Evolutionary conservation across 2,888 invertebrate genomes (phyloP).

Genomic region (Galerucella calmariensis): DNA sequence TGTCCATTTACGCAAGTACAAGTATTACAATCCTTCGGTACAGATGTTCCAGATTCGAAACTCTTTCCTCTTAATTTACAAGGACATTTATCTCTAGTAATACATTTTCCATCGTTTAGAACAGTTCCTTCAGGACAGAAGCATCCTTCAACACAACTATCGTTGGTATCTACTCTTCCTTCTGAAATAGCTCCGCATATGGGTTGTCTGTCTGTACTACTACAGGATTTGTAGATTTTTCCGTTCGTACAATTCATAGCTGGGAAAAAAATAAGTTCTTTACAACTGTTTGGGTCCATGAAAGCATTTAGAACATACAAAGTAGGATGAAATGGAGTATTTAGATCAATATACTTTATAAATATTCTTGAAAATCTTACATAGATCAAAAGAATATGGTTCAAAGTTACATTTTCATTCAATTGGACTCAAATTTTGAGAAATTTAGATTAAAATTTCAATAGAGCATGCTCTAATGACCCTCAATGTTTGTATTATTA

Average conservation of each 20-base stretch:
- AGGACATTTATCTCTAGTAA: constrained; percentile 79
- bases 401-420: too few species aligned
- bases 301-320: too few species aligned
- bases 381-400: too few species aligned
- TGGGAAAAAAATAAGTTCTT: constrained; percentile 60
- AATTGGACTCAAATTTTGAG: too few species aligned
- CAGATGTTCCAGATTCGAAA: constrained; percentile 76
- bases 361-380: too few species aligned
- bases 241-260: constrained; percentile 83
- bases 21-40: constrained; percentile 86
- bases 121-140: constrained; percentile 85
- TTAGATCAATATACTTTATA: too few species aligned
- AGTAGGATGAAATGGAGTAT: too few species aligned
- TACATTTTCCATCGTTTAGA: constrained; percentile 80
- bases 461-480: too few species aligned
- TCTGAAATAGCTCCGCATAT: constrained; percentile 74
- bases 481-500: too few species aligned
- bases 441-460: too few species aligned
- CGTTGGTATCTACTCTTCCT: constrained; percentile 54
- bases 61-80: constrained; percentile 80
- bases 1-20: constrained; percentile 81
- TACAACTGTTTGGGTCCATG: too few species aligned
- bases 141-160: constrained; percentile 86
- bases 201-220: constrained; percentile 73
- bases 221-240: constrained; percentile 82